Base-by-base conservation (phyloP, 2,888 invertebrate species). In the Synergus itoensis region DNA sequence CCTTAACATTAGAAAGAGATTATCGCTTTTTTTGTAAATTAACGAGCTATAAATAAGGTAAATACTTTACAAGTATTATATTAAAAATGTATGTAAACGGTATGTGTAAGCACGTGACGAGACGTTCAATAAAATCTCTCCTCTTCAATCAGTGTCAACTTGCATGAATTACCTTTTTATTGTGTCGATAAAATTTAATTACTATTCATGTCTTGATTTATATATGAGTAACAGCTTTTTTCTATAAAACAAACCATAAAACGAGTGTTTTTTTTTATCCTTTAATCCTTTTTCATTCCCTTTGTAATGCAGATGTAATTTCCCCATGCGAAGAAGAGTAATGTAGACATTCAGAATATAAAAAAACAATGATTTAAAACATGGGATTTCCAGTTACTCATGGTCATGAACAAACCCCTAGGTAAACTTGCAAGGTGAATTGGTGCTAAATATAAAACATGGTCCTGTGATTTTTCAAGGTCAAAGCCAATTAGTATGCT, bases 61-160 rank as follows among this genome's bases (percentile, higher is more conserved):
- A 40, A 64, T 64, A n/a, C 40, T 40, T 36, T 40, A 40, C 40
- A 64, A 40, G 40, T 64, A 64, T 40, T n/a, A 64, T 40, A 16
- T 1, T 40, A 16, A 40, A 16, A 40, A 40, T 41, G n/a, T 41
- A 64, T 40, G 41, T 36, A 14, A 64, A 64, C n/a, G n/a, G 16
- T 64, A 7, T 12, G 40, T 64, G 40, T 36, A 64, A 64, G 64
- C 41, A 64, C 64, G 36, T 11, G 41, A 65, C 40, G 40, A 65
- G 40, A 41, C 18, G n/a, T n/a, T 65, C 16, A 65, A 40, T 11
- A 63, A 36, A 63, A 63, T 28, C 21, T 63, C 1, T 63, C 16
- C 63, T 28, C 36, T 63, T 36, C 16, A 36, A 63, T 36, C 28
- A 63, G 1, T 63, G 14, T 36, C 16, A 36, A 62, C 7, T 62